phyloP scores from a whole-genome alignment of 1,140 invertebrate genomes.

The Sarcophaga peregrina region DNA sequence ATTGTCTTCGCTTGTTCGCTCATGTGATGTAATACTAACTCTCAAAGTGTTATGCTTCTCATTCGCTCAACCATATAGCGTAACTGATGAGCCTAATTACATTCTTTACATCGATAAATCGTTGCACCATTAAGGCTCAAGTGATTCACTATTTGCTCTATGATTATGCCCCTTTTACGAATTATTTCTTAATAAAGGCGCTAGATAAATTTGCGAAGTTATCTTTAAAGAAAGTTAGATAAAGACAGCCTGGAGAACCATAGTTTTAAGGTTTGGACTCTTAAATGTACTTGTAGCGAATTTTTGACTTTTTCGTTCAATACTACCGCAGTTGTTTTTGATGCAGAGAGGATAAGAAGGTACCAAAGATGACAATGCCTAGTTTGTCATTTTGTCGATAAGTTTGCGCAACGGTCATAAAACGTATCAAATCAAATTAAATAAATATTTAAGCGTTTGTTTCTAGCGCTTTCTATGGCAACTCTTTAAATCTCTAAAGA shows the following conservation, averaged over 20 bases:
- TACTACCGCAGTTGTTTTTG: too few species aligned
- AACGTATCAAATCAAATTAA: too few species aligned
- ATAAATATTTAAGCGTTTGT: too few species aligned
- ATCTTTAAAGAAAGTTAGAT: slow-evolving; percentile 77
- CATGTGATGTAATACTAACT: slow-evolving; percentile 63
- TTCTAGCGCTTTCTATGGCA: too few species aligned
- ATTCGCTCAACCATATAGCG: slow-evolving; percentile 72
- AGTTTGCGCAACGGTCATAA: too few species aligned
- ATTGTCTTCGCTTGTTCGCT: slow-evolving; percentile 38
- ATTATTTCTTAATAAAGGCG: slow-evolving; percentile 72
- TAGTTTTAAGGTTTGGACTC: slow-evolving; percentile 77
- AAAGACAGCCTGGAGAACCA: slow-evolving; percentile 76
- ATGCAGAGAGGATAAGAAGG: background rate
- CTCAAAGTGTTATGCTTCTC: slow-evolving; percentile 75
- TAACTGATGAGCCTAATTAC: slow-evolving; percentile 74
- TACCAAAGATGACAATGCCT: slow-evolving; percentile 74
- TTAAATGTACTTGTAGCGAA: slow-evolving; percentile 69
- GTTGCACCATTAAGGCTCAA: slow-evolving; percentile 79
- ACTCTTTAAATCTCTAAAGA: too few species aligned
- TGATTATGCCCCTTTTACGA: slow-evolving; percentile 57
- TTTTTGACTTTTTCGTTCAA: slow-evolving; percentile 41
- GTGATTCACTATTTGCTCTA: slow-evolving; percentile 75
- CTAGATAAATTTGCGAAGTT: slow-evolving; percentile 80
- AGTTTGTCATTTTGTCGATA: slow-evolving; percentile 87
- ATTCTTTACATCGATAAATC: slow-evolving; percentile 77